Conservation (phyloP, 2,797 vertebrate genomes). For the Sebastes jordani region DNA sequence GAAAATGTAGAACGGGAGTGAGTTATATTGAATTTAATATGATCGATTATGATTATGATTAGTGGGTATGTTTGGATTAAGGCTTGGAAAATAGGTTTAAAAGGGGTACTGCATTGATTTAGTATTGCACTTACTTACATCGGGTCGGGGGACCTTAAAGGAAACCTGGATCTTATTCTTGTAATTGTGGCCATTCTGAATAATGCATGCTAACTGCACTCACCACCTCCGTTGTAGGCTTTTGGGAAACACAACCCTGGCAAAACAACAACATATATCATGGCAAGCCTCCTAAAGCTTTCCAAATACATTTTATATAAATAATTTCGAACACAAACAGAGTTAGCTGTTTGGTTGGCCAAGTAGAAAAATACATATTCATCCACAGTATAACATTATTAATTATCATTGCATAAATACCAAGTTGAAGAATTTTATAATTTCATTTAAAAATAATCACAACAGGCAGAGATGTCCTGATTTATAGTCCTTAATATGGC, state of each 20-base stretch:
- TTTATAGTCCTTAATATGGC: too few relatives aligned
- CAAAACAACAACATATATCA: neutral
- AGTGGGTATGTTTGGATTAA: neutral
- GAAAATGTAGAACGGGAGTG: neutral
- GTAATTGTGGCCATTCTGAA: neutral
- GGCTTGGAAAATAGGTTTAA: neutral
- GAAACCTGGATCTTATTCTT: neutral
- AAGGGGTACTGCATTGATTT: neutral
- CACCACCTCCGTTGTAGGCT: neutral
- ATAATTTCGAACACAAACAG: rapidly evolving
- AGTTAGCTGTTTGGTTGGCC: neutral
- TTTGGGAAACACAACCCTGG: neutral
- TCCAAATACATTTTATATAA: too few relatives aligned
- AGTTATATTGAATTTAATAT: neutral
- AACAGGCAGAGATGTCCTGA: too few relatives aligned
- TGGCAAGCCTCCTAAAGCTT: too few relatives aligned
- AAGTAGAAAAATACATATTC: neutral
- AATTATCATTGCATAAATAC: neutral
- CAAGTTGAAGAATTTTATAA: neutral
- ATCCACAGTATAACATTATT: neutral
- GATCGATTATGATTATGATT: neutral
- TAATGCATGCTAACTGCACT: neutral
- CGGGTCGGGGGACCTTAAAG: neutral
- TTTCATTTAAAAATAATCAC: neutral
- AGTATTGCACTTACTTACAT: neutral